phyloP scores from a whole-genome alignment of 2,888 invertebrate species.

The Calliopum simillimum region DNA sequence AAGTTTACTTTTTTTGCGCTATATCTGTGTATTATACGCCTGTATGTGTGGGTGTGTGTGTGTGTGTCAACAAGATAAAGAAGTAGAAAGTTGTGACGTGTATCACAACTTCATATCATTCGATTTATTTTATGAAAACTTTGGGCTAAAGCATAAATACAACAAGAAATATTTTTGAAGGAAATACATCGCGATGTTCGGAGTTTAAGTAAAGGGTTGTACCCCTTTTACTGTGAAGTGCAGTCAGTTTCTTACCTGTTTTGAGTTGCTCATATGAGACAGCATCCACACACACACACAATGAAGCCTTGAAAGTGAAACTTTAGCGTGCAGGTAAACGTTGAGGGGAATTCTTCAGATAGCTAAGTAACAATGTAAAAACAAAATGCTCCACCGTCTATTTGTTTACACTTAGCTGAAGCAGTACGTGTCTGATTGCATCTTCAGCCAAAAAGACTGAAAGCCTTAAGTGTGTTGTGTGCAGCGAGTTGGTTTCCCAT shows the following conservation, averaged over 20 bases:
- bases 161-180: neutral
- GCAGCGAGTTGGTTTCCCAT: too few species aligned
- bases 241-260: neutral
- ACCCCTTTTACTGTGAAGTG: neutral
- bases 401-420: neutral
- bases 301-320: neutral
- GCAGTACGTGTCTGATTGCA: slow-evolving; percentile 27
- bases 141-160: slow-evolving; percentile 26
- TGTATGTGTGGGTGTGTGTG: neutral
- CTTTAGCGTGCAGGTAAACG: neutral
- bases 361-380: neutral
- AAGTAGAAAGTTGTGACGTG: slow-evolving; percentile 54
- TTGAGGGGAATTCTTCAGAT: neutral
- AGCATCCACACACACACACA: slow-evolving; percentile 14
- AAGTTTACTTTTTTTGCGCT: neutral
- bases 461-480: too few species aligned
- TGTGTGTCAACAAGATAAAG: slow-evolving; percentile 42
- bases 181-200: too few species aligned
- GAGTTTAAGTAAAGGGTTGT: too few species aligned
- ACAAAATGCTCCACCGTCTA: too few species aligned
- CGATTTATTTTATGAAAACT: slow-evolving; percentile 51
- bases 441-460: neutral
- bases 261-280: too few species aligned
- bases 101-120: slow-evolving; percentile 57
- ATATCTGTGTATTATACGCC: neutral